phyloP scores from a whole-genome alignment of 2,797 vertebrate species.

The Sibirionetta formosa region DNA sequence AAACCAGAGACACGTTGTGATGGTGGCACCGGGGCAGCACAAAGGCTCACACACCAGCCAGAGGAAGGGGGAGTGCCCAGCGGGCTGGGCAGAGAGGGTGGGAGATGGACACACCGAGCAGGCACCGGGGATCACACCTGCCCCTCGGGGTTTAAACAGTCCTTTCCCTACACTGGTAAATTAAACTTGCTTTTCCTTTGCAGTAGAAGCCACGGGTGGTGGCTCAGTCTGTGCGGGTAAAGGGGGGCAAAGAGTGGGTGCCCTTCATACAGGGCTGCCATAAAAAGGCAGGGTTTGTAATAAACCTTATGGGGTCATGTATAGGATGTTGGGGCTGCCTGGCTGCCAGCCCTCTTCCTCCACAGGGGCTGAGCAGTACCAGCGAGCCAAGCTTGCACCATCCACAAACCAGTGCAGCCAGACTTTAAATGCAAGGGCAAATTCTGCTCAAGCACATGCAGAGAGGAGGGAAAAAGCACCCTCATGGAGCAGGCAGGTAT shows the following conservation, averaged over 20 bases:
- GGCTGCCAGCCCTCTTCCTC: not conserved
- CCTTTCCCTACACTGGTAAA: not conserved
- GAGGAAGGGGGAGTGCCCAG: not conserved
- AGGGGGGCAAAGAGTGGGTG: too few relatives aligned
- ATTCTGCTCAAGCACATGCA: not conserved
- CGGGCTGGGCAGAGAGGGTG: not conserved
- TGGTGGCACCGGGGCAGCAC: not conserved
- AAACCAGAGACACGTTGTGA: rapidly evolving
- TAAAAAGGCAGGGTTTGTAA: rapidly evolving
- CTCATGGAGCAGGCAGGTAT: rapidly evolving
- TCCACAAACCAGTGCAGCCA: not conserved
- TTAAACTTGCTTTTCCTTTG: not conserved
- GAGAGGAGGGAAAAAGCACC: not conserved
- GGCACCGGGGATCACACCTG: rapidly evolving
- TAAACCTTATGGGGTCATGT: not conserved
- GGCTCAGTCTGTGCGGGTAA: rapidly evolving
- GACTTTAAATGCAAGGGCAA: not conserved
- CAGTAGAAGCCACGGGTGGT: not conserved
- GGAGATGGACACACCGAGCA: rapidly evolving
- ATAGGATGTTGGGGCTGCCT: not conserved
- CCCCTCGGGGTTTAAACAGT: not conserved
- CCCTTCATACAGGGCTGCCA: not conserved
- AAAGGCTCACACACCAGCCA: rapidly evolving
- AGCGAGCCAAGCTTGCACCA: not conserved
- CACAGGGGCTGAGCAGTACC: rapidly evolving